Percentiles rank a stretch among this genome's conserved stretches.
These are phyloP conservation scores for Artibeus lituratus DNA, from an alignment of 2,797 vertebrate genomes.

Conservation along the genomic window DNA sequence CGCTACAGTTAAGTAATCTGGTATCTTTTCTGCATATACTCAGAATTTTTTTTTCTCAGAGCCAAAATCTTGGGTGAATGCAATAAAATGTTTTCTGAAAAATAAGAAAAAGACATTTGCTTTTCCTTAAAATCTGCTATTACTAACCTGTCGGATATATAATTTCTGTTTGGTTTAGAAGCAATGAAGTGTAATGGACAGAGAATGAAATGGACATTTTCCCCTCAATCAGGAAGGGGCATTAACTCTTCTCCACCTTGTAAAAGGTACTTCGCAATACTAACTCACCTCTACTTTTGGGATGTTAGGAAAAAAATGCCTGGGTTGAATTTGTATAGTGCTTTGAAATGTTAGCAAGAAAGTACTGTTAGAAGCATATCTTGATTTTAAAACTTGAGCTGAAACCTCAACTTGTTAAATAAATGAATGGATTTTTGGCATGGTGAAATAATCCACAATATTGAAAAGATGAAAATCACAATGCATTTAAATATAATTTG, in stretches of 20 bases:
- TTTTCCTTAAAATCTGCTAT: slow-evolving; percentile 53
- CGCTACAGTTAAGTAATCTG: slow-evolving; percentile 70
- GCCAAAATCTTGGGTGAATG: slow-evolving; percentile 37
- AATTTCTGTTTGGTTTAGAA: background rate
- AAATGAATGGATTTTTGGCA: background rate
- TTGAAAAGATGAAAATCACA: background rate
- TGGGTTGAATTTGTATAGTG: background rate
- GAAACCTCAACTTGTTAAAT: slow-evolving; percentile 22
- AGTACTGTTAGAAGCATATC: background rate
- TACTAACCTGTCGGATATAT: background rate
- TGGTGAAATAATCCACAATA: background rate
- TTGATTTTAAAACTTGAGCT: slow-evolving; percentile 7
- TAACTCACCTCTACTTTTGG: background rate
- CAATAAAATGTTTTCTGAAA: background rate
- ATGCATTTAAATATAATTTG: background rate
- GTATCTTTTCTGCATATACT: slow-evolving; percentile 69
- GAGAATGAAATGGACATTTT: background rate
- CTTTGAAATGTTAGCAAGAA: slow-evolving; percentile 15
- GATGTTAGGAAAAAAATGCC: background rate
- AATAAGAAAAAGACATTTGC: background rate
- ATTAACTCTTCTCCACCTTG: background rate
- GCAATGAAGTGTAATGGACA: background rate
- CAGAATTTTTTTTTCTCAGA: slow-evolving; percentile 48
- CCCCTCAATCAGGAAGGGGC: background rate
- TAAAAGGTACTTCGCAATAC: background rate